phyloP scores from a whole-genome alignment of 2,888 invertebrate genomes.

The Autographa gamma region DNA sequence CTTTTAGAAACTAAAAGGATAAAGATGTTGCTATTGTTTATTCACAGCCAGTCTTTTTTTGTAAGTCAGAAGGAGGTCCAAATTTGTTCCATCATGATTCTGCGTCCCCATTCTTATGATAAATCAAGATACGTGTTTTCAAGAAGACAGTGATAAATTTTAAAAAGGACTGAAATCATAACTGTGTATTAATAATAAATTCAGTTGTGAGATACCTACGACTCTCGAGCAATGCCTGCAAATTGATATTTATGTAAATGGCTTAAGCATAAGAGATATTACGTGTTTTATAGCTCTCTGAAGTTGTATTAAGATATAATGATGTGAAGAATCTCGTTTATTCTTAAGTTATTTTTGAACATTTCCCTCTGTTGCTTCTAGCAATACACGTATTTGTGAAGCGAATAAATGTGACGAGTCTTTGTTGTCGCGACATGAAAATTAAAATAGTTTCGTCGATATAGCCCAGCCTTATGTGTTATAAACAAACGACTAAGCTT shows the following conservation, averaged over 20 bases:
- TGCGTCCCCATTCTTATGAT: not conserved
- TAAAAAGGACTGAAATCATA: not conserved
- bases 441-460: not conserved
- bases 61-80: not conserved
- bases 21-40: too few species aligned
- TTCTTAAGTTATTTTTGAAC: not conserved
- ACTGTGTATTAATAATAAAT: conserved; percentile 6
- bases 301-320: conserved; percentile 2
- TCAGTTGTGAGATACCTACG: not conserved
- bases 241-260: conserved; percentile 9
- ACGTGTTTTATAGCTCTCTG: conserved; percentile 4
- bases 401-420: not conserved
- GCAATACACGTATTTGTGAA: not conserved
- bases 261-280: conserved; percentile 7
- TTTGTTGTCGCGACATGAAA: not conserved
- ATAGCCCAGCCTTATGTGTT: too few species aligned
- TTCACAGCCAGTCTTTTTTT: too few species aligned
- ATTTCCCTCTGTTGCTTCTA: not conserved
- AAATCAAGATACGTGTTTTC: not conserved
- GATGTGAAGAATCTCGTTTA: not conserved
- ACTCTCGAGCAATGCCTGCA: not conserved
- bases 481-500: not conserved
- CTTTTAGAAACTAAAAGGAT: too few species aligned
- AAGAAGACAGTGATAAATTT: not conserved
- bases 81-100: not conserved